A percentile compares a stretch with the other conserved stretches of the same genome.
Evolutionary conservation across 2,888 invertebrate species (phyloP).

Genomic region (Blera fallax): DNA sequence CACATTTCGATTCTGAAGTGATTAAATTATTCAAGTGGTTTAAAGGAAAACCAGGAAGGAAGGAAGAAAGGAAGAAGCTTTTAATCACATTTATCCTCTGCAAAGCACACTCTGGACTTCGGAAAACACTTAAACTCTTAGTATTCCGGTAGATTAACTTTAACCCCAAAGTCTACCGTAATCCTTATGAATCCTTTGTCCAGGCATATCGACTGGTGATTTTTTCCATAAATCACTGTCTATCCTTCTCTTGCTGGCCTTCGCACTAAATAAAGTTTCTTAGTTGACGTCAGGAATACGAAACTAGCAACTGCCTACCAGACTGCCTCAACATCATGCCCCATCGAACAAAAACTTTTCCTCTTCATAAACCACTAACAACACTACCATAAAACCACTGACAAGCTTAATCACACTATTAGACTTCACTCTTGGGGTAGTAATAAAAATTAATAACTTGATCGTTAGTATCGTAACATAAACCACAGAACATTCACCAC

Average conservation of each 20-base stretch:
- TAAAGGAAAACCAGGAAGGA: too few species aligned
- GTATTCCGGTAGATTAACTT: too few species aligned
- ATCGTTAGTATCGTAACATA: conserved; percentile 55
- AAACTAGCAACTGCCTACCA: neutral
- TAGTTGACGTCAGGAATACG: neutral
- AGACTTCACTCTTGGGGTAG: conserved; percentile 33
- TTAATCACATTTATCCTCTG: too few species aligned
- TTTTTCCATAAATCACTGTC: neutral
- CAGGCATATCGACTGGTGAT: neutral
- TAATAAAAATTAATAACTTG: conserved; percentile 69
- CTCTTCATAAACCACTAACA: neutral
- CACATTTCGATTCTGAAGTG: too few species aligned
- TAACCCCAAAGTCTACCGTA: too few species aligned
- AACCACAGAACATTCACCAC: conserved; percentile 20
- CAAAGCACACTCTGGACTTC: too few species aligned
- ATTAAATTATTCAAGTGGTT: too few species aligned
- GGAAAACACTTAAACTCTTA: too few species aligned
- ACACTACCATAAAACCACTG: conserved; percentile 35
- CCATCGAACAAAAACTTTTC: neutral
- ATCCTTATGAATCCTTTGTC: neutral
- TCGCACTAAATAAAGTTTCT: neutral
- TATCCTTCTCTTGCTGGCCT: neutral
- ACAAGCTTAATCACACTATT: conserved; percentile 62
- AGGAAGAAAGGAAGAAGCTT: too few species aligned
- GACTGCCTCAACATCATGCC: neutral